A percentile compares a stretch with the other conserved stretches of the same genome.
These are phyloP conservation scores for Masnerella sp. DNA, from an alignment of 2,888 invertebrate genomes.

Conservation along the genomic window DNA sequence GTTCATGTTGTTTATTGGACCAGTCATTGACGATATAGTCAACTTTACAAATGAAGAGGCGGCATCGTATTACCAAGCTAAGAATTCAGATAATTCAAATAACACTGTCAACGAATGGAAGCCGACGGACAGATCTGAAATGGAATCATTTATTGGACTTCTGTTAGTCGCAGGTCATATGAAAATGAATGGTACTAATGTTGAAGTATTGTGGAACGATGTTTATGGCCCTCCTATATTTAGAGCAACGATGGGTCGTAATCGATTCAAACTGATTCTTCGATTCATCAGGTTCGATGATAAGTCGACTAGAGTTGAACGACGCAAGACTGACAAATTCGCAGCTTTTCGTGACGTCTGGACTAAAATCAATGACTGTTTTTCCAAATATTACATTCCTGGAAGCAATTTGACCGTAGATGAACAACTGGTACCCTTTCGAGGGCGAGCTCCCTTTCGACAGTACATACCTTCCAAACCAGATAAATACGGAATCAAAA, in stretches of 20 bases:
- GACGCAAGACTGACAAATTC: background rate
- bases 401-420: constrained; percentile 65
- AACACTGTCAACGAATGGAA: background rate
- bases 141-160: constrained; percentile 4
- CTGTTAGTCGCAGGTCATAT: constrained; percentile 10
- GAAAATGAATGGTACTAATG: constrained; percentile 9
- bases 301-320: background rate
- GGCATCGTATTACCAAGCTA: no score
- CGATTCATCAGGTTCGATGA: background rate
- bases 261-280: constrained; percentile 2
- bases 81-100: background rate
- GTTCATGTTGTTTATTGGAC: constrained; percentile 3
- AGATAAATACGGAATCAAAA: constrained; percentile 51
- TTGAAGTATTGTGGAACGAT: constrained; percentile 14
- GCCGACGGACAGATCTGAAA: constrained; percentile 2
- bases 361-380: background rate
- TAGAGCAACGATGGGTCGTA: background rate
- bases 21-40: constrained; percentile 6
- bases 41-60: background rate
- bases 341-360: background rate
- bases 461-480: constrained; percentile 65
- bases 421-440: constrained; percentile 67
- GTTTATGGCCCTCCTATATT: constrained; percentile 11
- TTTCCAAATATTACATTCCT: constrained; percentile 62
- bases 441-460: constrained; percentile 65